Evolutionary conservation across 2,797 vertebrate genomes (phyloP).

Genomic region (Alca torda): DNA sequence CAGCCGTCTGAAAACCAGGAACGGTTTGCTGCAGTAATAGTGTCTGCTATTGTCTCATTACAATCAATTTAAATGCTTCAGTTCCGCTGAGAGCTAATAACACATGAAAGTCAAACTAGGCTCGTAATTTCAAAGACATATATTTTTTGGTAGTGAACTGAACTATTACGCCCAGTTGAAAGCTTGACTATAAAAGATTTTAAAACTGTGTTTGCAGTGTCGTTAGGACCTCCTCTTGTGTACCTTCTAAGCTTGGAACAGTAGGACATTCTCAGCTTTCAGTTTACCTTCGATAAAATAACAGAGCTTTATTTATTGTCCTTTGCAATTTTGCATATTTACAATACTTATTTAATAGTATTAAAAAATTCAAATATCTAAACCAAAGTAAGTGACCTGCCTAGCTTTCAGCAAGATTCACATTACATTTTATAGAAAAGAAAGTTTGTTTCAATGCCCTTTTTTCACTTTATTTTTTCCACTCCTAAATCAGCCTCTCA

Average conservation of each 20-base stretch:
- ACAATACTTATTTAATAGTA: not conserved
- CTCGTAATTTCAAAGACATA: not conserved
- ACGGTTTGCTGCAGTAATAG: slow-evolving; percentile 14
- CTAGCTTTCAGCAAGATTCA: not conserved
- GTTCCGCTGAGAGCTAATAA: slow-evolving; percentile 49
- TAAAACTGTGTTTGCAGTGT: not conserved
- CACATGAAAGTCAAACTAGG: slow-evolving; percentile 57
- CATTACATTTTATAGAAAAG: not conserved
- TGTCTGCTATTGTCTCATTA: slow-evolving; percentile 54
- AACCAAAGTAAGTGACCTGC: not conserved
- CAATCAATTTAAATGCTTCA: slow-evolving; percentile 58
- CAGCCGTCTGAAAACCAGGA: slow-evolving; percentile 29
- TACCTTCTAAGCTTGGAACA: not conserved
- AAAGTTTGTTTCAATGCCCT: not conserved
- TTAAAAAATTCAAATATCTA: not conserved
- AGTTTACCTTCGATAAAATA: not conserved
- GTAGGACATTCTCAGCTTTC: not conserved
- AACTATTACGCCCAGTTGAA: slow-evolving; percentile 11
- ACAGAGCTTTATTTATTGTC: not conserved
- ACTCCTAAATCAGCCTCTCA: not conserved
- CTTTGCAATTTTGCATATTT: not conserved
- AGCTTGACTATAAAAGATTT: not conserved
- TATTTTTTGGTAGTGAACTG: slow-evolving; percentile 23
- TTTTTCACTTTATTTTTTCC: not conserved
- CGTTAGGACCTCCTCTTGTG: not conserved